Conservation (phyloP, 2,888 invertebrate species). For the Dryobota labecula region DNA sequence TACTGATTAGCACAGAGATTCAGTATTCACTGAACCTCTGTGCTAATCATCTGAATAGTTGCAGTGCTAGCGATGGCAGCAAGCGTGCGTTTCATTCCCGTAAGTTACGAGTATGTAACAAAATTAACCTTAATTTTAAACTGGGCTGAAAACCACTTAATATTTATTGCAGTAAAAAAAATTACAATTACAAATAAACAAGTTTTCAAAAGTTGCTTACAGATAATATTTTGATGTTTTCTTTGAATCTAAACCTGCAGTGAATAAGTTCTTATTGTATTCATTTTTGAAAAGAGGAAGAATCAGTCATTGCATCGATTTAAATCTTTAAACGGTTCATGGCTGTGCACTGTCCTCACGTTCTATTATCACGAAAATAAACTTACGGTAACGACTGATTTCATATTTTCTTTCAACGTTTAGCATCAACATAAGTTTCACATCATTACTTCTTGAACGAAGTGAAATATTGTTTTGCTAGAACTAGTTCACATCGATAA, state of each 20-base stretch:
- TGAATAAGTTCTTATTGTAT: background rate
- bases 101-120: no score
- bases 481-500: background rate
- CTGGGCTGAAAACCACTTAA: background rate
- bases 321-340: background rate
- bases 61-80: background rate
- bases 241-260: background rate
- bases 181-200: background rate
- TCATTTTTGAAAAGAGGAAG: background rate
- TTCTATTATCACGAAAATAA: background rate
- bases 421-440: background rate
- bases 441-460: background rate
- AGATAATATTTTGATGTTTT: background rate
- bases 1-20: no score
- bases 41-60: no score
- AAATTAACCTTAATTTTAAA: no score
- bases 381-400: background rate
- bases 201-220: background rate
- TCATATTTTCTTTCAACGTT: background rate
- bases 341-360: conserved; percentile 1
- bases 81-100: background rate
- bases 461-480: background rate
- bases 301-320: background rate
- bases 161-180: background rate
- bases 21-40: no score